Evolutionary conservation across 92 coral and sea anemone species (phyloP).

Genomic region (Siderastrea siderea): DNA sequence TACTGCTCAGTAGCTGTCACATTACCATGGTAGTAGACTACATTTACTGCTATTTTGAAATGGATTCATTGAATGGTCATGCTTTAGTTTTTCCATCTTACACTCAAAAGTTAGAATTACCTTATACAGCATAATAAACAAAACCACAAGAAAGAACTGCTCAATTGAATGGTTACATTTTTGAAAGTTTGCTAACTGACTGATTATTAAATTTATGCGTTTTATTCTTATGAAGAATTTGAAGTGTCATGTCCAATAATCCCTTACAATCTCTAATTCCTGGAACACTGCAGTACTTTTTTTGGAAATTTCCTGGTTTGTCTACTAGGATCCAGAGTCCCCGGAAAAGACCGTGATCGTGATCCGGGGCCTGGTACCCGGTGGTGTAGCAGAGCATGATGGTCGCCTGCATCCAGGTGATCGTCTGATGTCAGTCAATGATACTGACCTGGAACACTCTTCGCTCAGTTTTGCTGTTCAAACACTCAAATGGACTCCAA

Average conservation of each 20-base stretch:
- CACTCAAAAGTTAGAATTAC: too few species aligned
- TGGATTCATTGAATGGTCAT: too few species aligned
- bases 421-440: conserved; percentile 97
- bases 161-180: background rate
- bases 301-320: background rate
- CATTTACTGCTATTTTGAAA: too few species aligned
- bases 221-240: too few species aligned
- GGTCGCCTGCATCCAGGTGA: conserved; percentile 96
- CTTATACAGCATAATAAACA: background rate
- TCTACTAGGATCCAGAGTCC: conserved; percentile 84
- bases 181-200: background rate
- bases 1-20: too few species aligned
- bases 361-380: conserved; percentile 95
- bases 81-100: too few species aligned
- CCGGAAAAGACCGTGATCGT: conserved; percentile 97
- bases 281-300: too few species aligned
- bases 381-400: conserved; percentile 98
- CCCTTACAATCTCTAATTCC: too few species aligned
- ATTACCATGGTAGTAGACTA: too few species aligned
- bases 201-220: too few species aligned
- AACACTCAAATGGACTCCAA: conserved; percentile 91
- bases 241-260: too few species aligned
- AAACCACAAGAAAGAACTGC: background rate
- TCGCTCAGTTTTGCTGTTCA: conserved; percentile 93
- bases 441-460: conserved; percentile 89